These are phyloP conservation scores for Eriosoma lanigerum DNA, from an alignment of 1,140 invertebrate genomes.

Conservation along the genomic window DNA sequence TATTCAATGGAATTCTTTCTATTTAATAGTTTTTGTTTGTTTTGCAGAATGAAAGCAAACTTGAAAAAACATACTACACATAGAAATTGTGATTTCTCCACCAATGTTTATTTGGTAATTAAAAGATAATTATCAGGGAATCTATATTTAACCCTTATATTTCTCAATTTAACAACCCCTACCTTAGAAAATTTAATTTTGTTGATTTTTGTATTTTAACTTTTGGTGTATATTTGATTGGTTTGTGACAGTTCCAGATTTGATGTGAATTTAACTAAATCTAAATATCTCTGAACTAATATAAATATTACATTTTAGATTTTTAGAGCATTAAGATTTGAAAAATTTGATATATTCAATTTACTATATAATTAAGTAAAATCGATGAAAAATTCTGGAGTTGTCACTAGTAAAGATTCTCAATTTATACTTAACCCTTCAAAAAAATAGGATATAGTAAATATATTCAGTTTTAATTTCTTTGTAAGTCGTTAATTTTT, in stretches of 20 bases:
- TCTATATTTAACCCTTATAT: neutral
- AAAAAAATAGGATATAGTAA: conserved; percentile 7
- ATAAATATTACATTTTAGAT: too few relatives aligned
- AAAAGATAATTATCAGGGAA: conserved; percentile 43
- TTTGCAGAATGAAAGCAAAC: conserved; percentile 45
- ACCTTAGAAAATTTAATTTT: neutral
- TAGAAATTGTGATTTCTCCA: conserved; percentile 39
- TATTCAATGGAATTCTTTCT: conserved; percentile 11
- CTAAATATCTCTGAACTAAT: neutral
- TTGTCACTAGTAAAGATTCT: conserved; percentile 8
- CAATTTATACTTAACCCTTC: neutral
- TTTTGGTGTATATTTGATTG: neutral
- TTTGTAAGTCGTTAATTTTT: conserved; percentile 45
- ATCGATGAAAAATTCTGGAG: conserved; percentile 12
- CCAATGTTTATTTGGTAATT: conserved; percentile 47
- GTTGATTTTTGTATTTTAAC: neutral
- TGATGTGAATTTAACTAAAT: neutral
- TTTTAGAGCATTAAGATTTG: too few relatives aligned
- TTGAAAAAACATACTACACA: conserved; percentile 39
- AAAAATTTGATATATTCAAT: neutral
- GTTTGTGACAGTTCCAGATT: conserved; percentile 43
- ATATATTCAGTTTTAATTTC: conserved; percentile 44
- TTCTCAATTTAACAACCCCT: neutral
- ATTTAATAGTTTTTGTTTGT: conserved; percentile 47
- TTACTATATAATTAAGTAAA: neutral